Evolutionary conservation across 1,140 invertebrate genomes (phyloP), one percentile per base, ranked within the genome.

Genomic region (Drosophila pseudoobscura): DNA sequence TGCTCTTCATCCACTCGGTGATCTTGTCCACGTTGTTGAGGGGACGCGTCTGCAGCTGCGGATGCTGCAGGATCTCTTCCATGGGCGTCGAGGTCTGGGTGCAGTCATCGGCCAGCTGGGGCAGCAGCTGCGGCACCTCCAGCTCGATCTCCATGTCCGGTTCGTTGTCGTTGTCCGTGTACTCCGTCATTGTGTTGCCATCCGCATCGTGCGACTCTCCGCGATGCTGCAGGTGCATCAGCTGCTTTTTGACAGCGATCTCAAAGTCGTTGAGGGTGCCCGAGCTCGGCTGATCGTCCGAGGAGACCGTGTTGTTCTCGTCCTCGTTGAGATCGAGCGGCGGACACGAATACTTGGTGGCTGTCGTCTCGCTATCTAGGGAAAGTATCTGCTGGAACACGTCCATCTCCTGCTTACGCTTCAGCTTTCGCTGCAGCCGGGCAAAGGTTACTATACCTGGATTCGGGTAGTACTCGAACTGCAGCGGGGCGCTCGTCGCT

Each of bases 361-460:
- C 89, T 39, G 88, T 90, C 0, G 89, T 88, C 60, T 91, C 89
- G 55, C 89, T 91, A 68, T 91, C 89, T 58, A 91, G 35, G 7
- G 89, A 89, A 13, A 91, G 75, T 44, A 91, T 90, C 63, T 90
- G 84, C 76, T 91, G 82, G 79, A 92, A 91, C 22, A 91, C 79
- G 45, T 91, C 91, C 73, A 95, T 94, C 91, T 96, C 94, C 47
- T 94, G 93, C 78, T 95, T 96, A 73, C 94, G 94, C 46, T 92
- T 91, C 47, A 94, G 91, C 39, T 93, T 93, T 66, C 95, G 94
- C 78, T 95, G 95, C 64, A 95, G 93, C 29, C 94, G 94, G 92
- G 94, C 94, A 90, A 94, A 94, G 51, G 93, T 92, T 80, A 94
- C 94, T 94, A 95, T 96, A 98, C 97, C 97, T 96, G 95, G 94